These are phyloP conservation scores for Forbesichthys papilliferus DNA, from an alignment of 2,113 vertebrate species.

Conservation along the genomic window DNA sequence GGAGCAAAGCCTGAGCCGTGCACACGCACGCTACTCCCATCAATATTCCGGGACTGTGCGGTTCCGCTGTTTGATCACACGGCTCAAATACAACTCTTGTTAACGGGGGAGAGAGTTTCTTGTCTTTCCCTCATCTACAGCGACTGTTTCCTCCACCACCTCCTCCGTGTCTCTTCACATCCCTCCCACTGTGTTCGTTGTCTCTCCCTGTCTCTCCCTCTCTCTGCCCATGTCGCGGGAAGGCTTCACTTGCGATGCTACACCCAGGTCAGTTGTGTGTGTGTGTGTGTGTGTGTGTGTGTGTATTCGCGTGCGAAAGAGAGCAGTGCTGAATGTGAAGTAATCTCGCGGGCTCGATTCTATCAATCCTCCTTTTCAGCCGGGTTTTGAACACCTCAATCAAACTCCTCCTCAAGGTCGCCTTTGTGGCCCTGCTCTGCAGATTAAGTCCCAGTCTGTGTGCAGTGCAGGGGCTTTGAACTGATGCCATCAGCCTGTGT, in stretches of 20 bases:
- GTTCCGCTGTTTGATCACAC: conserved; percentile 41
- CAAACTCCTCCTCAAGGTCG: conserved; percentile 73
- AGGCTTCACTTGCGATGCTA: conserved; percentile 68
- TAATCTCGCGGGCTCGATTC: conserved; percentile 65
- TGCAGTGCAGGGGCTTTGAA: conserved; percentile 64
- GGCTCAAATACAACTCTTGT: conserved; percentile 18
- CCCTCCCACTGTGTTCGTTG: conserved; percentile 2
- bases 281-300: not conserved
- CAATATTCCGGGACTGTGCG: conserved; percentile 28
- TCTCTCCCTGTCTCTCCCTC: not conserved
- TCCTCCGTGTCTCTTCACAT: not conserved
- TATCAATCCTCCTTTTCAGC: conserved; percentile 66
- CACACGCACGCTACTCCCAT: conserved; percentile 13
- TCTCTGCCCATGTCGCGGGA: conserved; percentile 38
- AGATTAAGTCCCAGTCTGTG: conserved; percentile 66
- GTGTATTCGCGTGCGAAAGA: not conserved
- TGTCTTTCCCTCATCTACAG: not conserved
- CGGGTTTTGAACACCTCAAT: conserved; percentile 75
- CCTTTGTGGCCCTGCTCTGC: conserved; percentile 61
- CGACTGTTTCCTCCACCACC: not conserved
- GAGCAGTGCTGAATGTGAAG: conserved; percentile 64
- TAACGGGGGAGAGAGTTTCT: conserved; percentile 11
- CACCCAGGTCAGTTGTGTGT: conserved; percentile 61
- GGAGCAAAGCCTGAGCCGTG: not conserved
- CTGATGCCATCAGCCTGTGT: conserved; percentile 58